Evolutionary conservation across 2,888 invertebrate genomes (phyloP), one percentile per base, ranked within the genome.

Genomic region (Octonoba sinensis): DNA sequence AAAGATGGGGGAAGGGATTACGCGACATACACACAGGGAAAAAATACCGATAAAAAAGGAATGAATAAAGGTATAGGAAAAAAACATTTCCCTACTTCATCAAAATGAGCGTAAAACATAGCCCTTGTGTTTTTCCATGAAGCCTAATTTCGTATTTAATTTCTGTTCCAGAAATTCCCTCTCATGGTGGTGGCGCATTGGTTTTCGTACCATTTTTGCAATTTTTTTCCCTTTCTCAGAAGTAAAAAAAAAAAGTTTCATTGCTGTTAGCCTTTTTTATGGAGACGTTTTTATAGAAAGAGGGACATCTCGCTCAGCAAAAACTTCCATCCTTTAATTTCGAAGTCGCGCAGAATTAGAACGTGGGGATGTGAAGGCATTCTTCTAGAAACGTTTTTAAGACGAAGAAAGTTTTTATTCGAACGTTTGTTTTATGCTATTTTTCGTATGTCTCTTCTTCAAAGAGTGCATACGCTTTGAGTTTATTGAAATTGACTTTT

Each of bases 251-350:
- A 77, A 71, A 46, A n/a, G 56, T 22, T 46, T 24, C 64, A 57
- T 47, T 18, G 49, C 20, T 71, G 70, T 71, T 77, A 65, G 70
- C 46, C 18, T 44, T 77, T 77, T 77, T 77, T 70, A 13, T 13
- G 16, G 11, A 44, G 46, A 54, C 59, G 56, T 65, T 74, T 74
- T 66, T 74, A 24, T 54, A 27, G 20, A 59, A 70, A 20, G 65
- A 66, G 56, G n/a, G 47, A 54, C n/a, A 6, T 65, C 44, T 62
- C 62, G 51, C 66, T 47, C 49, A 59, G 47, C 56, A 66, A 66
- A 76, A 69, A 69, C 65, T 70, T 74, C 65, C n/a, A 64, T 57
- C 27, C 56, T 70, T 77, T 77, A 77, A 77, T 77, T 77, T 71
- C 36, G 56, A 59, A 70, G 49, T 59, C n/a, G 64, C 71, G 51